Evolutionary conservation across 2,113 vertebrate species (phyloP), one percentile per base, ranked within the genome.

Genomic region (Gnathonemus longibarbis): DNA sequence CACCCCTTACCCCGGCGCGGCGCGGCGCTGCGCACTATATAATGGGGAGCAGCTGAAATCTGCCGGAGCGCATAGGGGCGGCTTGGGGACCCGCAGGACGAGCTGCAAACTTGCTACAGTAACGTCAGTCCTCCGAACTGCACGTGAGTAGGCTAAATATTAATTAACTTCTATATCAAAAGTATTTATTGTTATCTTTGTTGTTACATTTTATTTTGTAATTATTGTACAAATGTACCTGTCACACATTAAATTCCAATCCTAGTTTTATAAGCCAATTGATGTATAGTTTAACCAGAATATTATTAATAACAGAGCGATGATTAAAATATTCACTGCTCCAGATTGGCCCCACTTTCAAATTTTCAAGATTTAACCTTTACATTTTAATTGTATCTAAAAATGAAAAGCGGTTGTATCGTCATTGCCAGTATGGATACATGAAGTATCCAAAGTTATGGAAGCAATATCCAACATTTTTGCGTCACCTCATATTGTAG

Each of bases 141-240:
- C 84, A 90, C 27, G 89, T 90, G 89, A 90, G 89, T 90, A 56
- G 19, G 53, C 53, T 6, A 74, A 10, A 24, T 42, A 19, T 50
- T 4, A 31, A 19, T 50, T 4, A 31, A 45, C 15, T 15, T 83
- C 15, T 24, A 2, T 83, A 21, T 45, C 19, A 3, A 21, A 42
- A 83, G 31, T 24, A 42, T 3, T 42, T 42, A 83, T 39, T 83
- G 77, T 35, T 42, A 83, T 35, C 5, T 39, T 17, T 42, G 19
- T 83, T 45, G 31, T 45, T 21, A 24, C 35, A 45, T 83, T 48
- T 24, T 84, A 48, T 46, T 46, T 46, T 48, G 19, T n/a, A 48
- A 13, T 45, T 80, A 80, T 80, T 42, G 35, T 19, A 39, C 70
- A 77, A 35, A 77, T 35, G 5, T 77, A 17, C 7, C 3, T 77